Evolutionary conservation across 1,140 invertebrate genomes (phyloP).

Genomic region (Aphelenchoides fujianensis): DNA sequence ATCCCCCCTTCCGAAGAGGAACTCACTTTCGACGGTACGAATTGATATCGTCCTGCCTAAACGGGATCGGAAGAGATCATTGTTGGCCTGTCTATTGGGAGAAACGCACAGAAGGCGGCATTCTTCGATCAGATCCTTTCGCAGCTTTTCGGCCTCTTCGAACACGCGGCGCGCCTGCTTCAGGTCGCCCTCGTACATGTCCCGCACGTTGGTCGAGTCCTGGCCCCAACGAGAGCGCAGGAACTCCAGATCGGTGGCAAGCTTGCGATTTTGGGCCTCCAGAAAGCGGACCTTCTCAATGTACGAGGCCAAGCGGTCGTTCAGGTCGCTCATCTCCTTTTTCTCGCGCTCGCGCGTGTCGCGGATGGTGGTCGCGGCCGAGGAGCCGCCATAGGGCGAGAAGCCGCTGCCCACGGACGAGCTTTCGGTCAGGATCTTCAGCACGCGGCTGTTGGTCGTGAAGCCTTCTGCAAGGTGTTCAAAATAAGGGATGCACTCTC

Average conservation of each 20-base stretch:
- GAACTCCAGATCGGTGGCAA: conserved; percentile 64
- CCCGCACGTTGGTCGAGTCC: conserved; percentile 64
- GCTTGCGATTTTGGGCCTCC: conserved; percentile 66
- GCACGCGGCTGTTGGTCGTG: conserved; percentile 39
- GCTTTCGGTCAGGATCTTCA: conserved; percentile 60
- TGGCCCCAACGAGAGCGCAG: conserved; percentile 65
- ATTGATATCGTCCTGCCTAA: conserved; percentile 55
- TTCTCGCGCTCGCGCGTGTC: conserved; percentile 65
- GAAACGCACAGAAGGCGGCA: conserved; percentile 39
- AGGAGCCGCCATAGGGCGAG: conserved; percentile 47
- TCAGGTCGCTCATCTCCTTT: conserved; percentile 66
- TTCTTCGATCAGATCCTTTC: conserved; percentile 39
- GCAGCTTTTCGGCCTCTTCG: conserved; percentile 41
- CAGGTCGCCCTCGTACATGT: conserved; percentile 66
- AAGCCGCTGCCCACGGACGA: conserved; percentile 53
- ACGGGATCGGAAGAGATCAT: no score
- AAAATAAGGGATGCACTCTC: no score
- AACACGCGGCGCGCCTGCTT: conserved; percentile 47
- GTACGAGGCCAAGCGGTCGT: conserved; percentile 66
- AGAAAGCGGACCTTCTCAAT: conserved; percentile 67
- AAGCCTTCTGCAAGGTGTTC: conserved; percentile 22
- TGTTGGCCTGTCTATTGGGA: no score
- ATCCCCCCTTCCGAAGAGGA: background rate
- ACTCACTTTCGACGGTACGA: conserved; percentile 48
- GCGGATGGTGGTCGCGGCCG: conserved; percentile 63